Conservation (phyloP, 2,888 invertebrate genomes). For the Caenorhabditis sinica region DNA sequence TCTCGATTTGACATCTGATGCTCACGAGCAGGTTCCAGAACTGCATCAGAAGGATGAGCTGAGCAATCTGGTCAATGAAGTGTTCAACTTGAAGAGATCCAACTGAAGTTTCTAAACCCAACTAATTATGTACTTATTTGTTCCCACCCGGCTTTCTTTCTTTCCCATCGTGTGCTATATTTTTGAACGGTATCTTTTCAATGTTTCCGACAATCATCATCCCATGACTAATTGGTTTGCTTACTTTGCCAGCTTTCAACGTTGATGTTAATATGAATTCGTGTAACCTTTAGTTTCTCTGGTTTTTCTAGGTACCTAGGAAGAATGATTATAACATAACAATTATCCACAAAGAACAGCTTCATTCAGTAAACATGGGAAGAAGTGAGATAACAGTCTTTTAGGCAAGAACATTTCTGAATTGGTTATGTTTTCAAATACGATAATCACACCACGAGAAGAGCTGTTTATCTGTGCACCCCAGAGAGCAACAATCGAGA, state of each 20-base stretch:
- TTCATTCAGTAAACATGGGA: no score
- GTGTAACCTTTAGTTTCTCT: not conserved
- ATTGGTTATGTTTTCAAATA: not conserved
- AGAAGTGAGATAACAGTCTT: no score
- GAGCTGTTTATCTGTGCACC: constrained; percentile 41
- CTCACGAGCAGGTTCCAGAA: constrained; percentile 46
- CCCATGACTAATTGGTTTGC: constrained; percentile 32
- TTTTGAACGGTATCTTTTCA: constrained; percentile 44
- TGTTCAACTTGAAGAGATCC: constrained; percentile 43
- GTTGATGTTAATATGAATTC: not conserved
- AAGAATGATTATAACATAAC: no score
- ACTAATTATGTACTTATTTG: constrained; percentile 13
- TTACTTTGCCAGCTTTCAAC: not conserved
- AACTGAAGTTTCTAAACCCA: not conserved
- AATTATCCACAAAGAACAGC: no score
- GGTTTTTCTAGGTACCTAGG: no score
- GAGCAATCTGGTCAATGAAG: constrained; percentile 50
- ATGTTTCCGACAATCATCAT: constrained; percentile 10
- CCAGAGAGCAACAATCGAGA: constrained; percentile 36
- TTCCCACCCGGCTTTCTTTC: constrained; percentile 14
- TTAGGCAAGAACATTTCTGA: not conserved
- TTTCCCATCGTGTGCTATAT: constrained; percentile 43
- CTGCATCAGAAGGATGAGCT: constrained; percentile 42
- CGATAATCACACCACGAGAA: constrained; percentile 47
- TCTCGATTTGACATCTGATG: constrained; percentile 55